phyloP scores from a whole-genome alignment of 2,113 vertebrate species.

The Heteronetta atricapilla region DNA sequence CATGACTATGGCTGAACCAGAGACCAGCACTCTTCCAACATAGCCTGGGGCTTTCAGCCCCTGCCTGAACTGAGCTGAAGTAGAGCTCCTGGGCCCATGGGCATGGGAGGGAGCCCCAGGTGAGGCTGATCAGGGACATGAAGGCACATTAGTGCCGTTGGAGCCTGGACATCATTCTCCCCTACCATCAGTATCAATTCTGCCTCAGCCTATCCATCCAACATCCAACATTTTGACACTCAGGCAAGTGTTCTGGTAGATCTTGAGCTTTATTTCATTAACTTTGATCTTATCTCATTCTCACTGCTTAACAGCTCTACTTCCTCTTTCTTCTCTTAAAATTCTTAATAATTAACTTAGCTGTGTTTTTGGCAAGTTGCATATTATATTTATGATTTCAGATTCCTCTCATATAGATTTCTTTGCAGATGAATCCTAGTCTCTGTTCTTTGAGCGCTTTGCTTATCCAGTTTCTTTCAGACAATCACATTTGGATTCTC shows the following conservation, averaged over 20 bases:
- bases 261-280: not conserved
- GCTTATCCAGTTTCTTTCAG: not conserved
- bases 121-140: not conserved
- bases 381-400: not conserved
- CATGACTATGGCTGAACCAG: not conserved
- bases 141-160: not conserved
- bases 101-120: not conserved
- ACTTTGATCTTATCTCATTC: not conserved
- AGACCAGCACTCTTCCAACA: not conserved
- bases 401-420: not conserved
- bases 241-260: not conserved
- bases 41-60: not conserved
- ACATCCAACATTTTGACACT: no score
- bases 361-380: not conserved
- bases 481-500: not conserved
- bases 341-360: not conserved
- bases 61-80: not conserved
- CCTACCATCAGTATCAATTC: not conserved
- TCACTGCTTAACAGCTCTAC: not conserved
- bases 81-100: not conserved
- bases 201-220: not conserved
- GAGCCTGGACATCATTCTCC: not conserved
- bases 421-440: not conserved
- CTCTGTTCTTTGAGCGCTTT: not conserved
- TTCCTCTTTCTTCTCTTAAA: not conserved